These are phyloP conservation scores for Danionella dracula DNA, from an alignment of 2,797 vertebrate species.

Conservation along the genomic window DNA sequence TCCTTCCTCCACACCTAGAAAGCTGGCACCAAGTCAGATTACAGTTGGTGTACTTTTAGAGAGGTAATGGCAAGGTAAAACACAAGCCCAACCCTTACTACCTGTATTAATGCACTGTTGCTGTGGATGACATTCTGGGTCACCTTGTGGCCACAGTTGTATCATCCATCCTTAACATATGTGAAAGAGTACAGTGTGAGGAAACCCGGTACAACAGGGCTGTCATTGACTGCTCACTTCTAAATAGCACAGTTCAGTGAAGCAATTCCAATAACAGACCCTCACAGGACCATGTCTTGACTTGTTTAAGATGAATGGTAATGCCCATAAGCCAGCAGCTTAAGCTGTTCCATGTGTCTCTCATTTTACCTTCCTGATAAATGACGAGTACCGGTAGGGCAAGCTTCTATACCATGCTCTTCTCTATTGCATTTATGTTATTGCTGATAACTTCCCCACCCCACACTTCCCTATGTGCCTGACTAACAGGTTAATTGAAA, in stretches of 20 bases:
- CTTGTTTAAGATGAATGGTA: conserved; percentile 33
- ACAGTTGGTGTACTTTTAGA: conserved; percentile 19
- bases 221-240: conserved; percentile 19
- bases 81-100: conserved; percentile 14
- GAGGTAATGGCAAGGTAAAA: conserved; percentile 42
- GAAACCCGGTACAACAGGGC: conserved; percentile 25
- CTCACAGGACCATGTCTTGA: conserved; percentile 28
- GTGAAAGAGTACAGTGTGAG: conserved; percentile 2
- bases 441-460: conserved; percentile 42
- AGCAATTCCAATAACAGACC: conserved; percentile 38
- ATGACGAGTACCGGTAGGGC: conserved; percentile 43
- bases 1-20: conserved; percentile 52
- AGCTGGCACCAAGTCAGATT: conserved; percentile 48
- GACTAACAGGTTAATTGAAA: conserved; percentile 47
- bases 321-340: conserved; percentile 27
- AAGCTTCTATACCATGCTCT: conserved; percentile 38
- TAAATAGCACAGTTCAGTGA: conserved; percentile 34
- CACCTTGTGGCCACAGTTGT: neutral
- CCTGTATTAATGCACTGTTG: neutral
- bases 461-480: neutral
- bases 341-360: neutral
- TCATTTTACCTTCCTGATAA: conserved; percentile 35
- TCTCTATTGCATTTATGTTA: conserved; percentile 40
- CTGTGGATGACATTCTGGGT: neutral
- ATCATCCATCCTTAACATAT: neutral